Base-by-base conservation (phyloP, 2,797 vertebrate species). In the Protonibea diacanthus region DNA sequence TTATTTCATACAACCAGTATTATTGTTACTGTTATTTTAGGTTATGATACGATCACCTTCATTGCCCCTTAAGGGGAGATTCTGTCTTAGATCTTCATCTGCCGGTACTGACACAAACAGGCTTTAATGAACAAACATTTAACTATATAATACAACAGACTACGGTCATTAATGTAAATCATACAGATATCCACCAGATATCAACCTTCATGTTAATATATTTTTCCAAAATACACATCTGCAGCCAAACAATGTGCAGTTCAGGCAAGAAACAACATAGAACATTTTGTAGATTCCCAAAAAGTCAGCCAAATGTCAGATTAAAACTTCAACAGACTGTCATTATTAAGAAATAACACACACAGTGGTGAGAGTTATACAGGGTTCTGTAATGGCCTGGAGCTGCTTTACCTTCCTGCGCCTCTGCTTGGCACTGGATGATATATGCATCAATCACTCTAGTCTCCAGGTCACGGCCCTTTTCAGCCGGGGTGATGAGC, bases 401-500 rank as follows among this genome's bases (percentile, higher is more conserved):
- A 44, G 47, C 15, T 21, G 1, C 25, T 38, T 9, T 95, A 99
- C 98, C 98, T 97, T 99, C 98, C 83, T 99, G 98, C 10, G 98
- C 98, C 93, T 99, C 98, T 1, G 98, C 98, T 91, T 99, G 98
- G 86, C 97, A 97, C 86, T 99, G 98, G 68, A 99, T 90, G 71
- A 97, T 93, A 42, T 99, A 99, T 0, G 97, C 93, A 20, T 99
- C 98, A 0, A 96, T 94, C 70, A 98, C 97, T 53, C 97, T 91
- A 64, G 96, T 94, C 91, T 99, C 98, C 85, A 99, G 91, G 87
- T 99, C 98, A 86, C 94, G 88, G 69, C 98, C 98, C 75, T 99
- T 99, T 89, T 98, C 98, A 42, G 95, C 97, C 5, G 97, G 97
- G 6, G 97, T 97, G 86, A 99, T 97, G 76, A 99, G 89, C 74